These are phyloP conservation scores for Harpagoxenus sublaevis DNA, from an alignment of 2,888 invertebrate genomes.

Conservation along the genomic window DNA sequence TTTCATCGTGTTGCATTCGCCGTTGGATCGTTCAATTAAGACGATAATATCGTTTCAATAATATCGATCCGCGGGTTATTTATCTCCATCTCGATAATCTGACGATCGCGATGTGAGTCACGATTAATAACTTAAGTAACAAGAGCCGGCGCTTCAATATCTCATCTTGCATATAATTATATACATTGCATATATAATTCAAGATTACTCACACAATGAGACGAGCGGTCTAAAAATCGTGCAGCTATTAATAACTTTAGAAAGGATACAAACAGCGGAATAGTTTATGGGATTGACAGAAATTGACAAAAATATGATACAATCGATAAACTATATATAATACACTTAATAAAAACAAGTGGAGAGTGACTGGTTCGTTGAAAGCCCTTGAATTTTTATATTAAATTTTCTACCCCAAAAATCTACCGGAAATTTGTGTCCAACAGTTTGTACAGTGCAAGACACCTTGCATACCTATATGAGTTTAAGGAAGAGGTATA, in stretches of 20 bases:
- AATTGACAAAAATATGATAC: background rate
- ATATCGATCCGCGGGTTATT: conserved; percentile 40
- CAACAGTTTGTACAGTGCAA: background rate
- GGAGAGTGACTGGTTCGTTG: background rate
- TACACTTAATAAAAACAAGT: background rate
- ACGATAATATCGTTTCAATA: conserved; percentile 50
- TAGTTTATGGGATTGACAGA: background rate
- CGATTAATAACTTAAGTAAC: conserved; percentile 45
- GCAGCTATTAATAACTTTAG: background rate
- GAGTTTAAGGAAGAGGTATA: background rate
- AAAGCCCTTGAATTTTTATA: conserved; percentile 1
- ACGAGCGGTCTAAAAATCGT: background rate
- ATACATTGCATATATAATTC: background rate
- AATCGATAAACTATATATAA: background rate
- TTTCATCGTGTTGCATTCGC: background rate
- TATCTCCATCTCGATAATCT: conserved; percentile 31
- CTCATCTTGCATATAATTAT: conserved; percentile 16
- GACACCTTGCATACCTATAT: background rate
- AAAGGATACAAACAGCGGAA: background rate
- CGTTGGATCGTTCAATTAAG: conserved; percentile 44
- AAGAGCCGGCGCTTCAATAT: conserved; percentile 9
- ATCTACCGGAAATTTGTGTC: background rate
- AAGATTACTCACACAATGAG: background rate
- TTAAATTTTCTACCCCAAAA: background rate
- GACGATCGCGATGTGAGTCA: conserved; percentile 25